Evolutionary conservation across 2,113 vertebrate species (phyloP), one percentile per base, ranked within the genome.

Genomic region (Ceyx melanurus): DNA sequence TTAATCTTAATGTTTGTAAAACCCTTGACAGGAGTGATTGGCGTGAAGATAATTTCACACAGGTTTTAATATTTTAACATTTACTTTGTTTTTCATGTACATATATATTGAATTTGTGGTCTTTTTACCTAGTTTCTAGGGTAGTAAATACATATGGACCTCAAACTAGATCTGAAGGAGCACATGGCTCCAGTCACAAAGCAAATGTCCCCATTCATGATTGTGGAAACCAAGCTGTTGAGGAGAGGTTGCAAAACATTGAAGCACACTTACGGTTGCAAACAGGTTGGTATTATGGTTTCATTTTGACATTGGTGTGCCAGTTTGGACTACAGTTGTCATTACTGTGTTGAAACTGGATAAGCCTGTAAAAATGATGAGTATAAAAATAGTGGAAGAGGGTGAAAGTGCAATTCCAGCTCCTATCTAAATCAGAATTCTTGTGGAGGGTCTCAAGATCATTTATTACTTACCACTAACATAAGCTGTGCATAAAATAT

Each of bases 141-240:
- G 99, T 99, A 79, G 98, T 99, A 67, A 99, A 99, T 97, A 99
- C 98, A 2, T 99, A 99, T 0, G 99, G 99, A 65, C 99, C 99
- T 28, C 99, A 99, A 95, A 99, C 98, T 65, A 98, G 98, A 80
- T 83, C 96, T 79, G 98, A 98, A 89, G 98, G 95, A 90, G 87
- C 93, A 9, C 96, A 95, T 70, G 98, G 98, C 7, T 93, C 97
- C 11, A 95, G 77, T 76, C 98, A 98, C 84, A 98, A 98, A 94
- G 82, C 92, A 91, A 97, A 42, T 7, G 82, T 80, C 13, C 82
- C 96, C 18, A n/a, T 66, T 28, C 98, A 97, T 83, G 98, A 98
- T 17, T 99, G 99, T 96, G 99, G 98, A 57, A 99, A 99, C 88
- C 96, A 98, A 60, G 99, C 98, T 73, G 97, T 99, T 37, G 99